Conservation (phyloP, 2,113 vertebrate species). For the Psammodynastes pulverulentus region DNA sequence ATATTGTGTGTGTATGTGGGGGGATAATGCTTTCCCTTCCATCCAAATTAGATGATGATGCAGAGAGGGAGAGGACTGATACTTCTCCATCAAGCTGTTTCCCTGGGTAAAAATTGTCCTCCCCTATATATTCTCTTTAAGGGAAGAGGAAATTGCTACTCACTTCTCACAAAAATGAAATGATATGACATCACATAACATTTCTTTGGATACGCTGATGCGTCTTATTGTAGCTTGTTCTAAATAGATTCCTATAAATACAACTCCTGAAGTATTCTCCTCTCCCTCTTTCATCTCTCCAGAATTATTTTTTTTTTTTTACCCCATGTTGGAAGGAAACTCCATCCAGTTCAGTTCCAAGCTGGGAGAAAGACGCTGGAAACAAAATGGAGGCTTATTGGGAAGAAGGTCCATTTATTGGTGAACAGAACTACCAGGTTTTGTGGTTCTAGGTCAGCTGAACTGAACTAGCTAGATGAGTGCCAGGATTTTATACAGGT, state of each 20-base stretch:
- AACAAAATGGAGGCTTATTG: too few species aligned
- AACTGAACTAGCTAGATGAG: too few species aligned
- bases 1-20: not conserved
- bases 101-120: not conserved
- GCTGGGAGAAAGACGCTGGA: too few species aligned
- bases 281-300: not conserved
- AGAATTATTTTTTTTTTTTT: not conserved
- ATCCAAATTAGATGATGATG: not conserved
- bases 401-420: too few species aligned
- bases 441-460: too few species aligned
- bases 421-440: too few species aligned
- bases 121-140: not conserved
- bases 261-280: not conserved
- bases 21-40: not conserved
- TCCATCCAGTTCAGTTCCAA: too few species aligned
- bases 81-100: not conserved
- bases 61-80: not conserved
- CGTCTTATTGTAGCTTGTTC: not conserved
- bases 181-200: not conserved
- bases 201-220: not conserved
- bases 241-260: not conserved
- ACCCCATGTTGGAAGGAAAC: too few species aligned
- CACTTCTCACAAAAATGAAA: not conserved
- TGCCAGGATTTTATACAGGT: too few species aligned
- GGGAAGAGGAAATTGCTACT: not conserved